phyloP scores from a whole-genome alignment of 1,140 invertebrate genomes.

The Drosophila murphyi region DNA sequence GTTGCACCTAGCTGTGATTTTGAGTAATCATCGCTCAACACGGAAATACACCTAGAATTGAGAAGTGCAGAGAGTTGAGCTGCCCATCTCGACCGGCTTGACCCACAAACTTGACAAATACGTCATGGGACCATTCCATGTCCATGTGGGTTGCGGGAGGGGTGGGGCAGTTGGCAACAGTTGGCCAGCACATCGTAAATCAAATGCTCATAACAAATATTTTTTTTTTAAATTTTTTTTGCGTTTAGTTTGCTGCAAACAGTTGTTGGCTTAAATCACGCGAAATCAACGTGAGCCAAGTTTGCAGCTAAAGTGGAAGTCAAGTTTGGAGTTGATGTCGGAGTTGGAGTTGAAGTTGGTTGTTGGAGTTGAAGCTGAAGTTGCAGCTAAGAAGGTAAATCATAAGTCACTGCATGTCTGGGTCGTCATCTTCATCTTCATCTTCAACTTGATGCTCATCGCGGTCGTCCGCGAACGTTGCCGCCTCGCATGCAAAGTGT shows the following conservation, averaged over 20 bases:
- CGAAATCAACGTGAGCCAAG: conserved; percentile 44
- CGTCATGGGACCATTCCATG: conserved; percentile 58
- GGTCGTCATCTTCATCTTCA: conserved; percentile 72
- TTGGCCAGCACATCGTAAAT: conserved; percentile 68
- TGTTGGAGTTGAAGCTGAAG: neutral
- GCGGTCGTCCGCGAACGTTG: conserved; percentile 26
- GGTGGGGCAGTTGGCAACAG: conserved; percentile 17
- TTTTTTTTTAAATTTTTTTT: conserved; percentile 44
- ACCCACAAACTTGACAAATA: conserved; percentile 80
- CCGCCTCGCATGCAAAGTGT: conserved; percentile 78
- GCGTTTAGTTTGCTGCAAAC: conserved; percentile 27
- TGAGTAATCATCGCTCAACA: conserved; percentile 73
- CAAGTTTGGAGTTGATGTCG: too few species aligned
- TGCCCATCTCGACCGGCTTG: conserved; percentile 33
- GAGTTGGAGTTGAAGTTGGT: neutral
- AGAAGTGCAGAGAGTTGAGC: neutral
- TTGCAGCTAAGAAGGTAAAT: conserved; percentile 54
- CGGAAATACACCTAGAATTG: conserved; percentile 60
- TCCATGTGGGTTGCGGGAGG: conserved; percentile 26
- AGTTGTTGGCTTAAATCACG: conserved; percentile 56
- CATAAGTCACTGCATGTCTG: conserved; percentile 81
- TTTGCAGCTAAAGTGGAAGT: neutral
- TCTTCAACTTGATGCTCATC: conserved; percentile 12
- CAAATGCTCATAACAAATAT: conserved; percentile 71
- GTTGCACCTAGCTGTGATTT: conserved; percentile 67